Conservation (phyloP, 2,113 vertebrate species). For the Carettochelys insculpta region DNA sequence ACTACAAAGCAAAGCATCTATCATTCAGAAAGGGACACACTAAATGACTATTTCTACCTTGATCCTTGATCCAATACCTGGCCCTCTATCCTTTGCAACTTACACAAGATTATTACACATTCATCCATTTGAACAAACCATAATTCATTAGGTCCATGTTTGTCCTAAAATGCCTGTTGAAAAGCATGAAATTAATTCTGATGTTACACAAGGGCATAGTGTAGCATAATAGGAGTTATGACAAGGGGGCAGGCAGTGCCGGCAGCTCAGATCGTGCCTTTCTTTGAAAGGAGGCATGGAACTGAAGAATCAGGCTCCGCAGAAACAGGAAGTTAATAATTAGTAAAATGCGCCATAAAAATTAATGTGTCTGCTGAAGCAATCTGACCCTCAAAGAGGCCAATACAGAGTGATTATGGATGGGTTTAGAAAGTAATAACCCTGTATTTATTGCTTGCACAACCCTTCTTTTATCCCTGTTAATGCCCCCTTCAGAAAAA, state of each 20-base stretch:
- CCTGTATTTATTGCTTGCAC: conserved; percentile 41
- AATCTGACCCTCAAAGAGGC: conserved; percentile 48
- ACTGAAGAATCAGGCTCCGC: conserved; percentile 50
- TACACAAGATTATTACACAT: neutral
- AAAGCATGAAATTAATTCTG: conserved; percentile 49
- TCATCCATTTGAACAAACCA: neutral
- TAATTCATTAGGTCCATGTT: conserved; percentile 17
- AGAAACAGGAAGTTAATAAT: conserved; percentile 59
- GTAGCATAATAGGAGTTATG: neutral
- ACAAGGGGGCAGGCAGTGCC: neutral
- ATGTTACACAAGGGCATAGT: conserved; percentile 9
- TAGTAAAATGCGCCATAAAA: conserved; percentile 64
- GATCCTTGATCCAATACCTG: conserved; percentile 3
- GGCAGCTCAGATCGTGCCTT: conserved; percentile 5
- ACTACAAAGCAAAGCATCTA: conserved; percentile 2
- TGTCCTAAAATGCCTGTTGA: conserved; percentile 30
- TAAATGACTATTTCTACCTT: conserved; percentile 35
- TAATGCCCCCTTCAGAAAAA: conserved; percentile 39
- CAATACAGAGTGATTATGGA: conserved; percentile 40
- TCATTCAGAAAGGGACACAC: neutral
- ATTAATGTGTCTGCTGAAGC: conserved; percentile 49
- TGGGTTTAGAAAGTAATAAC: conserved; percentile 54
- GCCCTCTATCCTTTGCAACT: conserved; percentile 7
- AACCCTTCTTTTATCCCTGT: conserved; percentile 16
- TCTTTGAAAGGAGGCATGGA: conserved; percentile 49